Percentiles rank a stretch among this genome's conserved stretches.
Conservation (phyloP, 2,888 invertebrate species). For the Pseudolycoriella hygida region DNA sequence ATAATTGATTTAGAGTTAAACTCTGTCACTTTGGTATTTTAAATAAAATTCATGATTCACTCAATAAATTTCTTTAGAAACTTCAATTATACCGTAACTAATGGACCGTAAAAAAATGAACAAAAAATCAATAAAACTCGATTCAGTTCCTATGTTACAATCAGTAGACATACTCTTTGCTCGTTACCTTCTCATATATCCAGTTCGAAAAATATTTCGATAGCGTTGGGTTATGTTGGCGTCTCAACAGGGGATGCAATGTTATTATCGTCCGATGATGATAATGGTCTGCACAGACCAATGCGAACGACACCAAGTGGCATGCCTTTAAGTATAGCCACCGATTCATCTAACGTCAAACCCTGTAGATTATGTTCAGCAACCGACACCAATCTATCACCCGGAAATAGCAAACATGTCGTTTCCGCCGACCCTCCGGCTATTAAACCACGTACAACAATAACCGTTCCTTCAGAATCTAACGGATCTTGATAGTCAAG, state of each 20-base stretch:
- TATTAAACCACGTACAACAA: conserved; percentile 91
- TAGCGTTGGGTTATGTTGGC: conserved; percentile 21
- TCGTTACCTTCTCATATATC: conserved; percentile 1
- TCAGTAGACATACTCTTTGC: too few relatives aligned
- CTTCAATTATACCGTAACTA: too few relatives aligned
- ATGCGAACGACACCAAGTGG: conserved; percentile 76
- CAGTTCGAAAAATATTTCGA: conserved; percentile 10
- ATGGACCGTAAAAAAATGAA: too few relatives aligned
- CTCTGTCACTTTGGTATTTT: too few relatives aligned
- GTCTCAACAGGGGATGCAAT: conserved; percentile 27
- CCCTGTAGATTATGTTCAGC: conserved; percentile 82
- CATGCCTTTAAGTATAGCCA: conserved; percentile 88
- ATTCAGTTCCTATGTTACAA: too few relatives aligned
- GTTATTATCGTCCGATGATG: conserved; percentile 28
- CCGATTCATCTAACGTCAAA: conserved; percentile 85
- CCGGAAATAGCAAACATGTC: conserved; percentile 87
- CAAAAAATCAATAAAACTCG: too few relatives aligned
- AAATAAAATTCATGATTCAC: too few relatives aligned
- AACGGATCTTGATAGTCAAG: conserved; percentile 95
- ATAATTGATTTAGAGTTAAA: too few relatives aligned
- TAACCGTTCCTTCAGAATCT: conserved; percentile 87
- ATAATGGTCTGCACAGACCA: conserved; percentile 70
- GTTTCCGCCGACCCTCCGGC: conserved; percentile 96
- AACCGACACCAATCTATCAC: conserved; percentile 83
- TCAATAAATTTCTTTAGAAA: too few relatives aligned